A percentile compares a stretch with the other conserved stretches of the same genome.
These are phyloP conservation scores for Crocallis elinguaria DNA, from an alignment of 2,888 invertebrate species.

Conservation along the genomic window DNA sequence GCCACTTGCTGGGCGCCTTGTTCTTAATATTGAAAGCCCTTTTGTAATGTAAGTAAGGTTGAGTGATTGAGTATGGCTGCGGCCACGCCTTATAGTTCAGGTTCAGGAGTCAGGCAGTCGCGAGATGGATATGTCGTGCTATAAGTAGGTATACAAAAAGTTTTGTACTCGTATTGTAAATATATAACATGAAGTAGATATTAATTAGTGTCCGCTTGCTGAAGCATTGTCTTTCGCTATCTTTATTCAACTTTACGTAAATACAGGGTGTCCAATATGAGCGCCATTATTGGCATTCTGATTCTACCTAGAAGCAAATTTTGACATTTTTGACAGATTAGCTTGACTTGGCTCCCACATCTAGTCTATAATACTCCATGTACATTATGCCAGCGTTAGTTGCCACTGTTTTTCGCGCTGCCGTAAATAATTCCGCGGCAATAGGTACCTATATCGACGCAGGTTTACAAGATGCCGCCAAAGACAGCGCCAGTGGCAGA, in stretches of 20 bases:
- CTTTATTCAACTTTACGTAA: slow-evolving; percentile 21
- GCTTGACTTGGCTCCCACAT: no score
- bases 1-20: background rate
- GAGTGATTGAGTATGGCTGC: slow-evolving; percentile 57
- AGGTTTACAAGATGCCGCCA: no score
- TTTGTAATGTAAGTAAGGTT: slow-evolving; percentile 23
- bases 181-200: slow-evolving; percentile 30
- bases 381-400: no score
- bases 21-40: slow-evolving; percentile 2
- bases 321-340: no score
- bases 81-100: slow-evolving; percentile 70
- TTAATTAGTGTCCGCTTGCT: slow-evolving; percentile 55
- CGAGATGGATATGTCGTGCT: slow-evolving; percentile 35
- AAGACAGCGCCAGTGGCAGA: no score
- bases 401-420: no score
- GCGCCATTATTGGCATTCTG: no score
- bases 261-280: background rate
- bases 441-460: no score
- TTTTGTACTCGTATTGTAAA: slow-evolving; percentile 63
- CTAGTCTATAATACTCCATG: no score
- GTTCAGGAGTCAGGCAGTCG: slow-evolving; percentile 19
- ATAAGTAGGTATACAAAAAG: slow-evolving; percentile 43
- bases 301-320: no score
- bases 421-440: no score
- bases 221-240: slow-evolving; percentile 41